phyloP scores from a whole-genome alignment of 2,113 vertebrate genomes.

The Myanophis thanlyinensis region DNA sequence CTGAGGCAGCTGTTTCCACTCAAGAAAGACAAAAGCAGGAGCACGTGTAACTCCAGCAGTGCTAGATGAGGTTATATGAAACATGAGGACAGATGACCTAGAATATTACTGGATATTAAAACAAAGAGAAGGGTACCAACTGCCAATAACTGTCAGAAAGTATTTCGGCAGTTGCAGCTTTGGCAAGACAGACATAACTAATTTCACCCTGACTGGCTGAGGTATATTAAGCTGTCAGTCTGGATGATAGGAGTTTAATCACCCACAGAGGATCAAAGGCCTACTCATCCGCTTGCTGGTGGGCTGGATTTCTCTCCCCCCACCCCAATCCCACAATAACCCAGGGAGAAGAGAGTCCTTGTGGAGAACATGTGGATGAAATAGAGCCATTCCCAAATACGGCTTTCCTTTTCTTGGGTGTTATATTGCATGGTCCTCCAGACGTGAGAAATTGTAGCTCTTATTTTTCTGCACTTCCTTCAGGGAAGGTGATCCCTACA shows the following conservation, averaged over 20 bases:
- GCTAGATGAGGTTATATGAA: not conserved
- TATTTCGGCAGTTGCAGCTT: slow-evolving; percentile 48
- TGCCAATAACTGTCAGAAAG: slow-evolving; percentile 56
- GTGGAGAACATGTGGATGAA: fast-evolving
- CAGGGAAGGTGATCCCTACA: not conserved
- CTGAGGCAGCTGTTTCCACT: slow-evolving; percentile 32
- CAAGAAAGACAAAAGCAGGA: not conserved
- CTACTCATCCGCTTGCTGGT: not conserved
- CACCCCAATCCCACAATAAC: not conserved
- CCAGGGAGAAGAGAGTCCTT: not conserved
- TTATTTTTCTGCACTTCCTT: not conserved
- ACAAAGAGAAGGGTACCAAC: not conserved
- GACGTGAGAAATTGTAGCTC: not conserved
- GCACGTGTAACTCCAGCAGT: slow-evolving; percentile 21
- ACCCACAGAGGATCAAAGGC: slow-evolving; percentile 55
- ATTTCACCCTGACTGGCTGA: slow-evolving; percentile 36
- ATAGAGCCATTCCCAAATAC: fast-evolving
- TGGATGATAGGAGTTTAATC: slow-evolving; percentile 61
- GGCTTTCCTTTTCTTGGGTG: not conserved
- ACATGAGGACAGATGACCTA: slow-evolving; percentile 2
- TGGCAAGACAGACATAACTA: slow-evolving; percentile 60
- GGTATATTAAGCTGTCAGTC: slow-evolving; percentile 64
- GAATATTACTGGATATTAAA: not conserved
- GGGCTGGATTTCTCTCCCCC: not conserved
- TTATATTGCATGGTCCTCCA: fast-evolving